Evolutionary conservation across 2,888 invertebrate species (phyloP), one percentile per base, ranked within the genome.

Genomic region (Drosophila kuntzei): DNA sequence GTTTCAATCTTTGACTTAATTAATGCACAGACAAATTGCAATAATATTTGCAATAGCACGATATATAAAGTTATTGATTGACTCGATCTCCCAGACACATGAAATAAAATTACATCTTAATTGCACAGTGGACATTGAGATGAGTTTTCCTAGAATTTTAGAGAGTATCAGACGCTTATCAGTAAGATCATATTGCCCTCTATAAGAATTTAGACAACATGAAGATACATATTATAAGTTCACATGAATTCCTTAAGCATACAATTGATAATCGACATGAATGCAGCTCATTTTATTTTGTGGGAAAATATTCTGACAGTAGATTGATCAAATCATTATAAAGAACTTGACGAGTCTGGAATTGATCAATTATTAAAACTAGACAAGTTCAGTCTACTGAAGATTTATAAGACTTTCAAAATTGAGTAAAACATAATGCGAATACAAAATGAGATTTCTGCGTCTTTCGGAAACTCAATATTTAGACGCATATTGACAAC

Each of bases 401-500:
- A 12, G 27, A 39, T 47, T 47, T 29, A 53, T 25, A 36, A 32
- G 43, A 49, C 36, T 49, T 46, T 14, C 20, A 47, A 37, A 54
- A 32, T 12, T 44, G 70, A 57, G 36, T 61, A 32, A 36, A 32
- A 36, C 44, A 71, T 47, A 62, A 27, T 44, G 2, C 11, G 50
- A 32, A 53, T 12, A 47, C 41, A 49, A 47, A 27, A 18, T n/a
- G 22, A 7, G 11, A 55, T n/a, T 37, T 62, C 9, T 67, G 46
- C 51, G 58, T 59, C 44, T 69, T 59, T 59, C 8, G 39, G 14
- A 39, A 70, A 70, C 44, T 18, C 29, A 54, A 58, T 62, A 55
- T 18, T 49, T 62, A 49, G 37, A 51, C 47, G 51, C 41, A 58
- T 43, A 41, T 60, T 50, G 69, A 55, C 71, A 71, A 61, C 51